phyloP scores from a whole-genome alignment of 2,797 vertebrate genomes.

The Scyliorhinus canicula region DNA sequence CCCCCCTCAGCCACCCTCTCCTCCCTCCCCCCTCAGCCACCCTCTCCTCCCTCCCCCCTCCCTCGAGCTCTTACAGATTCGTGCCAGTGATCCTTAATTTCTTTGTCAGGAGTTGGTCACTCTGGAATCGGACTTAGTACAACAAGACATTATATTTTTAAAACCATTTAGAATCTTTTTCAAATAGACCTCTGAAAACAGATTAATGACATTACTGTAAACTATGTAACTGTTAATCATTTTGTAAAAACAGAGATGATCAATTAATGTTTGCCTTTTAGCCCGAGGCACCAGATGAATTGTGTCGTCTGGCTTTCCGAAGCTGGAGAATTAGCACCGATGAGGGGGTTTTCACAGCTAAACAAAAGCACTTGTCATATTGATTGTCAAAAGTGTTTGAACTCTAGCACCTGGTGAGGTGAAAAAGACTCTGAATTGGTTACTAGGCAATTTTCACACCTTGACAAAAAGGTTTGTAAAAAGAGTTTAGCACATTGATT shows the following conservation, averaged over 20 bases:
- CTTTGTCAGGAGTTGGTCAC: no score
- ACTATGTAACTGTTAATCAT: background rate
- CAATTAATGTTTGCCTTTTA: background rate
- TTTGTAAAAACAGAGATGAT: background rate
- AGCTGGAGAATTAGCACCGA: background rate
- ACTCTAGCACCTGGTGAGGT: background rate
- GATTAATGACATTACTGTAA: background rate
- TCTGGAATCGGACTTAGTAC: no score
- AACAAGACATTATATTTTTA: no score
- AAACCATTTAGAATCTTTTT: background rate
- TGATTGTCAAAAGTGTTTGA: background rate
- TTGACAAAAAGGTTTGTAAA: background rate
- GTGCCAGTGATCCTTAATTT: no score
- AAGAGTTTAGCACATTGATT: background rate
- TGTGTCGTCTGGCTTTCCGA: background rate
- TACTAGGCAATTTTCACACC: background rate
- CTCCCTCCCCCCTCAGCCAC: no score
- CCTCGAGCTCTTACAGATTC: no score
- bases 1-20: no score
- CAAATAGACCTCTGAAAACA: background rate
- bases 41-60: no score
- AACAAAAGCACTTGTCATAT: background rate
- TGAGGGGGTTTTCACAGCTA: background rate
- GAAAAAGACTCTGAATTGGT: background rate
- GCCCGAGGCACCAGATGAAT: background rate